Evolutionary conservation across 1,140 invertebrate species (phyloP).

Genomic region (Bilobella aurantiaca): DNA sequence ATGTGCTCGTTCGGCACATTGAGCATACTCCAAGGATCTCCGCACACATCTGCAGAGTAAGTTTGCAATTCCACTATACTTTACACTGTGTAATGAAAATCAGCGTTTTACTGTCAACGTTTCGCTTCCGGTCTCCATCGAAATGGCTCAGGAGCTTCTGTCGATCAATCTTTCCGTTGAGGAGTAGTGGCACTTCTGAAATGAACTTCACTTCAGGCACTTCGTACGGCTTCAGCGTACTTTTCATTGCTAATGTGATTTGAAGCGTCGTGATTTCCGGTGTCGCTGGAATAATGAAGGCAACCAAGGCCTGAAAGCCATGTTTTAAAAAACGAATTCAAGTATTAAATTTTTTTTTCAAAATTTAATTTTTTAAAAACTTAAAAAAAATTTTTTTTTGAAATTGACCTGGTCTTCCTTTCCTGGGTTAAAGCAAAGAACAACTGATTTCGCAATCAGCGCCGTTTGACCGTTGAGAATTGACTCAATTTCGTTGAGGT

Average conservation of each 20-base stretch:
- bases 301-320: conserved; percentile 56
- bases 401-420: conserved; percentile 51
- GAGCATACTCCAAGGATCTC: conserved; percentile 14
- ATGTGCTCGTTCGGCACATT: conserved; percentile 47
- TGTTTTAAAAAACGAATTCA: no score
- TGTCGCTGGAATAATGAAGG: conserved; percentile 52
- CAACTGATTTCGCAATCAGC: conserved; percentile 54
- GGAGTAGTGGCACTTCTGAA: conserved; percentile 60
- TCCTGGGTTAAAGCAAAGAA: conserved; percentile 66
- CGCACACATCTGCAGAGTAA: not conserved
- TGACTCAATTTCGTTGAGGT: conserved; percentile 69
- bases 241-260: conserved; percentile 48
- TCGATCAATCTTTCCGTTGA: conserved; percentile 75
- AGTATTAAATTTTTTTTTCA: no score
- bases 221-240: conserved; percentile 39
- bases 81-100: no score
- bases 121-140: conserved; percentile 35
- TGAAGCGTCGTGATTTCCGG: conserved; percentile 51
- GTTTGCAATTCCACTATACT: no score
- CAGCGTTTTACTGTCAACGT: not conserved
- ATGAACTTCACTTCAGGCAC: conserved; percentile 41
- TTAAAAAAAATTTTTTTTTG: conserved; percentile 33
- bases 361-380: not conserved
- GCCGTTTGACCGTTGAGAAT: conserved; percentile 46
- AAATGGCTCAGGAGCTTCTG: conserved; percentile 61